Evolutionary conservation across 2,113 vertebrate species (phyloP), one percentile per base, ranked within the genome.

Genomic region (Sylvietta virens): DNA sequence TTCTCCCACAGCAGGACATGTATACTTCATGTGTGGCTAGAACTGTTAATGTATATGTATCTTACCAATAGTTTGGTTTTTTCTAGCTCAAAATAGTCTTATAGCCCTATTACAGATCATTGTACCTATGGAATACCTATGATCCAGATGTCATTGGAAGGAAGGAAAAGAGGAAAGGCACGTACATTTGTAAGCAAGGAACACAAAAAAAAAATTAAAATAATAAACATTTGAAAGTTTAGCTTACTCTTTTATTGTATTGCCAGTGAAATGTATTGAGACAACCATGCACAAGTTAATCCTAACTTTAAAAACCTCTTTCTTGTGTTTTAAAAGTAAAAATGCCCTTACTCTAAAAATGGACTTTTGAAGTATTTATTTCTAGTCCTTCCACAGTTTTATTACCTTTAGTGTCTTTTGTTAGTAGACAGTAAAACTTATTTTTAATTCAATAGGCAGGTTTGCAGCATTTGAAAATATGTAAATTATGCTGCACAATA

Each of bases 1-100:
- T 50, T 28, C 60, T 83, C 44, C 5, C 13, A 7, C 48, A 62
- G 31, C 18, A 64, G 5, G 3, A 42, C 15, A 60, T 0, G 2
- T 1, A 31, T 35, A 33, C 7, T 81, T 90, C 40, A 53, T 6
- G 7, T 24, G 8, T 28, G 31, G 16, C 12, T 64, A 31, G 33
- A 76, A 67, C 11, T 60, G 44, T 5, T 7, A 45, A 28, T 13
- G 1, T 17, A 0, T 26, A 31, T 28, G 0, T 40, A 35, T 61
- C 28, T 60, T 11, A 45, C 4, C 18, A 42, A n/a, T 2, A 13
- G 2, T 23, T 40, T 27, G 18, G 11, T 21, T 28, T 8, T 33
- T 82, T 71, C 35, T 35, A 50, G 11, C 7, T 80, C 33, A 44
- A 66, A 80, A 60, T 24, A 83, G 2, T 65, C 44, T 5, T n/a